Conservation (phyloP, 2,888 invertebrate genomes). For the Oscheius sp. region DNA sequence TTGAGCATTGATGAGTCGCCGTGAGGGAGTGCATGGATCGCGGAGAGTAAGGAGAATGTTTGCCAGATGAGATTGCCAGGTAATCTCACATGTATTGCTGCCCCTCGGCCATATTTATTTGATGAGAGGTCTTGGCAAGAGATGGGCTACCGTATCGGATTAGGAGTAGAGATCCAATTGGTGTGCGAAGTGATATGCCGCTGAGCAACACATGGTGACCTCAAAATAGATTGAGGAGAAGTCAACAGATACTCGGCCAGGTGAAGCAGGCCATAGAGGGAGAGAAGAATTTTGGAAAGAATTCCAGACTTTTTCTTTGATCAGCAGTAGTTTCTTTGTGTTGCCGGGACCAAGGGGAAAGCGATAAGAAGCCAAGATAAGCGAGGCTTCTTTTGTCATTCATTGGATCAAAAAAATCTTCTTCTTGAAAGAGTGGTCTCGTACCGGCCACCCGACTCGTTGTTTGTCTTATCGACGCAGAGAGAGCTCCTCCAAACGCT, state of each 20-base stretch:
- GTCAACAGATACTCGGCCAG: not conserved
- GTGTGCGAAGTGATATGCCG: conserved; percentile 8
- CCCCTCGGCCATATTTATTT: conserved; percentile 21
- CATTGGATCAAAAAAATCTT: not conserved
- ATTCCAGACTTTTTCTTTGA: no score
- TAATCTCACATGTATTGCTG: conserved; percentile 31
- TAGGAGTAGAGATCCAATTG: conserved; percentile 1
- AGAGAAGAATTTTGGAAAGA: no score
- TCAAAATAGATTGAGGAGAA: not conserved
- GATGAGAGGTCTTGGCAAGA: conserved; percentile 10
- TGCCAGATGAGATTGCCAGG: conserved; percentile 31
- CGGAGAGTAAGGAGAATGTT: conserved; percentile 21
- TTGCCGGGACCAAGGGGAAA: no score
- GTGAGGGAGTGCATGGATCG: conserved; percentile 6
- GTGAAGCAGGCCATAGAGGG: not conserved
- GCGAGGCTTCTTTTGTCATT: not conserved
- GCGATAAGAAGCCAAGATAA: not conserved
- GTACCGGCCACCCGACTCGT: not conserved
- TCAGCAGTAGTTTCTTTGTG: no score
- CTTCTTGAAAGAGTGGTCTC: not conserved
- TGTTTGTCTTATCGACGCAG: conserved; percentile 20
- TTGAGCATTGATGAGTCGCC: conserved; percentile 23
- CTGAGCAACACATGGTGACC: conserved; percentile 2
- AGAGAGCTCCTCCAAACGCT: not conserved
- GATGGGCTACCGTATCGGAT: conserved; percentile 24